phyloP scores from a whole-genome alignment of 2,888 invertebrate genomes.

The Athalia cordata region DNA sequence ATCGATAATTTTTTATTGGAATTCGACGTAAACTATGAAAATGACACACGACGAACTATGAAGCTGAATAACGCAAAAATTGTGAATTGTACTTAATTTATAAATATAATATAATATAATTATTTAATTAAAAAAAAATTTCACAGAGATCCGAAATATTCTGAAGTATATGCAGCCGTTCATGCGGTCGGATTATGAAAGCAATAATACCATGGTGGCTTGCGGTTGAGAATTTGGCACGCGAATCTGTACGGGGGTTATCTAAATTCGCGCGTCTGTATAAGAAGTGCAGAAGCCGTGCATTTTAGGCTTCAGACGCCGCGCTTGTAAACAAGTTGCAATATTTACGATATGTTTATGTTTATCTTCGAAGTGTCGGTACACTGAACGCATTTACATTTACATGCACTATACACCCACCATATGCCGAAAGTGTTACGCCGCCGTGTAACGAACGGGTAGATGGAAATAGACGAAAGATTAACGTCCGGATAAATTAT shows the following conservation, averaged over 20 bases:
- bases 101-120: too few relatives aligned
- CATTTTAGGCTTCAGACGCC: neutral
- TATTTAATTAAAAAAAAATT: too few relatives aligned
- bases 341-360: conserved; percentile 25
- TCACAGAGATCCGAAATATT: too few relatives aligned
- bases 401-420: neutral
- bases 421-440: neutral
- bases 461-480: neutral
- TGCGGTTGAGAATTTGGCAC: too few relatives aligned
- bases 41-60: too few relatives aligned
- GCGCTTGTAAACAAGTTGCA: conserved; percentile 21
- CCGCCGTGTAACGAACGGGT: neutral
- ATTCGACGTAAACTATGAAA: too few relatives aligned
- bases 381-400: neutral
- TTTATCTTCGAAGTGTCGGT: neutral
- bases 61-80: neutral
- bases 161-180: too few relatives aligned
- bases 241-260: neutral
- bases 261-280: neutral
- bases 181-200: too few relatives aligned
- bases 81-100: conserved; percentile 11
- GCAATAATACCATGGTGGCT: too few relatives aligned
- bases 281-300: neutral
- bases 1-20: too few relatives aligned
- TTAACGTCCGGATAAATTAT: too few relatives aligned